phyloP scores from a whole-genome alignment of 1,140 invertebrate species.

The Pollicipes pollicipes region DNA sequence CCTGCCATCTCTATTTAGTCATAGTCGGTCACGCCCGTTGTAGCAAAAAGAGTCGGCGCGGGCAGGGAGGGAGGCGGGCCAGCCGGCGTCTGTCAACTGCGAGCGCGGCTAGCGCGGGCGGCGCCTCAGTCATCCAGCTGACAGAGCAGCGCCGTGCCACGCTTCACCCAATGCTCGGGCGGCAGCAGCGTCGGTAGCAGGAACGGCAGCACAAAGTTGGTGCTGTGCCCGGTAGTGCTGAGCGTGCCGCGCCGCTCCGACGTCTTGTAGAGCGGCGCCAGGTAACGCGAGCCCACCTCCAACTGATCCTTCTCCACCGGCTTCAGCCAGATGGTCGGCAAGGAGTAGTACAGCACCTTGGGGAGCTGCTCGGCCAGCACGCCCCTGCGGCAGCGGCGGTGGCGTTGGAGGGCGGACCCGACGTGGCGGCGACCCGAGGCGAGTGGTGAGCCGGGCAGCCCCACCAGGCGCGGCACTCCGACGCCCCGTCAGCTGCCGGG shows the following conservation, averaged over 20 bases:
- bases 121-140: conserved; percentile 28
- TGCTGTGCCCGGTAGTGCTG: conserved; percentile 35
- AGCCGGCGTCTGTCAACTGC: too few species aligned
- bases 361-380: conserved; percentile 39
- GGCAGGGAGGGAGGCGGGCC: too few species aligned
- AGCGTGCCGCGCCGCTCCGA: conserved; percentile 29
- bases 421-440: not conserved
- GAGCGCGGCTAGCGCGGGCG: too few species aligned
- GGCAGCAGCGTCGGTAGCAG: conserved; percentile 25
- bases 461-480: too few species aligned
- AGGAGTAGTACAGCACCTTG: conserved; percentile 30
- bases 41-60: too few species aligned
- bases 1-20: too few species aligned
- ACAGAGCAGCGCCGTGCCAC: conserved; percentile 33
- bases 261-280: conserved; percentile 35
- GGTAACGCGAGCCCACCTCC: conserved; percentile 19
- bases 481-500: too few species aligned
- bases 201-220: conserved; percentile 33
- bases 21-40: too few species aligned
- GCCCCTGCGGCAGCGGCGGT: conserved; percentile 13
- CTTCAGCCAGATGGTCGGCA: conserved; percentile 57
- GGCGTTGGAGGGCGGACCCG: too few species aligned
- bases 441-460: not conserved
- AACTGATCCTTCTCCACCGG: conserved; percentile 39
- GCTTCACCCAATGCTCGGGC: conserved; percentile 31